Percentiles rank a stretch among this genome's conserved stretches.
These are phyloP conservation scores for Strix uralensis DNA, from an alignment of 2,113 vertebrate genomes.

Conservation along the genomic window DNA sequence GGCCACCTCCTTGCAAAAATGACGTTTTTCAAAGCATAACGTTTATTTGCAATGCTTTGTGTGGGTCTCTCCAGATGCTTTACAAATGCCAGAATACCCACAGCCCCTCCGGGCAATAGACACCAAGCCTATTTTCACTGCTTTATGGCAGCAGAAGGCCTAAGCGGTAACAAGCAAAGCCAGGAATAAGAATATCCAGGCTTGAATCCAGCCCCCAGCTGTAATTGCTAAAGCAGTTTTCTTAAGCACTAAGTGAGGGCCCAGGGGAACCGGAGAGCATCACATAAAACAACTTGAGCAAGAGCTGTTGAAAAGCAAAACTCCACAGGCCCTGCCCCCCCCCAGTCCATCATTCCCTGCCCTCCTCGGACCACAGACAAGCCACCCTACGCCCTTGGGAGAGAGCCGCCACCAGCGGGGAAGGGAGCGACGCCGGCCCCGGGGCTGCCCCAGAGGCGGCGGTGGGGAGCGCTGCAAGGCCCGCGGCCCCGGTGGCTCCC, in stretches of 20 bases:
- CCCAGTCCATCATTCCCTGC: fast-evolving
- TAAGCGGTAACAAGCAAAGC: background rate
- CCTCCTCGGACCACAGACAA: fast-evolving
- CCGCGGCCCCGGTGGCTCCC: background rate
- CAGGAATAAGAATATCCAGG: background rate
- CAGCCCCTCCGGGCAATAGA: background rate
- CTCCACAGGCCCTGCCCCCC: too few species aligned
- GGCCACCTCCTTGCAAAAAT: background rate
- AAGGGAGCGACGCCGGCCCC: background rate
- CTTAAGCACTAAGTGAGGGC: background rate
- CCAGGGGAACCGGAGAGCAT: background rate
- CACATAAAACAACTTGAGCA: background rate
- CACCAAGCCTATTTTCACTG: background rate
- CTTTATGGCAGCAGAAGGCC: background rate
- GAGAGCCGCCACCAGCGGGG: background rate
- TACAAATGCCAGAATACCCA: background rate
- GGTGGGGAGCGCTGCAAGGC: background rate
- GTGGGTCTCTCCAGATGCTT: background rate
- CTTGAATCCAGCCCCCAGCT: background rate
- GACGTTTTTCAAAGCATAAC: fast-evolving
- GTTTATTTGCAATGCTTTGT: background rate
- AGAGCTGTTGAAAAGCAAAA: background rate
- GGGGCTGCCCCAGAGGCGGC: background rate
- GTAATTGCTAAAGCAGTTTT: background rate
- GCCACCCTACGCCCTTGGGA: fast-evolving